phyloP scores from a whole-genome alignment of 2,888 invertebrate species.

The Aporophyla nigra region DNA sequence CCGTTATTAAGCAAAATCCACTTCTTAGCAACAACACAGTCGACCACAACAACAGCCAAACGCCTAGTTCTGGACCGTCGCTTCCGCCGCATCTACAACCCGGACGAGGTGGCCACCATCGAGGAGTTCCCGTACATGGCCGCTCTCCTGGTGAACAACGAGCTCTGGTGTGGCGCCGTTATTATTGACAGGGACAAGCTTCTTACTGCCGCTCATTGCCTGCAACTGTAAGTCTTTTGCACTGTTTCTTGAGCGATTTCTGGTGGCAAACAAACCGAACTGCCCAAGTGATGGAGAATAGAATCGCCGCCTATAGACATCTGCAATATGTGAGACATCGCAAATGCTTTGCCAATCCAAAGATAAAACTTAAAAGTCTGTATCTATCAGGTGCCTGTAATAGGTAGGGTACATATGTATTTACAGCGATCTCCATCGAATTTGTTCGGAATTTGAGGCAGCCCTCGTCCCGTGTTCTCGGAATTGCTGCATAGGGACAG shows the following conservation, averaged over 20 bases:
- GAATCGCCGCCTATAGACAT: too few relatives aligned
- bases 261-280: background rate
- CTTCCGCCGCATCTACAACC: slow-evolving; percentile 85
- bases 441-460: background rate
- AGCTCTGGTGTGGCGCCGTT: slow-evolving; percentile 86
- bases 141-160: slow-evolving; percentile 82
- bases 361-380: background rate
- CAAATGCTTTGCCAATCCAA: too few relatives aligned
- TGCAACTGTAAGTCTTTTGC: slow-evolving; percentile 81
- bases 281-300: background rate
- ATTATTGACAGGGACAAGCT: slow-evolving; percentile 79
- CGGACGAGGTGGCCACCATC: slow-evolving; percentile 80
- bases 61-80: slow-evolving; percentile 75
- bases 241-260: background rate
- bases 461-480: background rate
- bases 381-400: background rate
- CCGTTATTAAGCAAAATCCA: background rate
- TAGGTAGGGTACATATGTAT: too few relatives aligned
- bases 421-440: background rate
- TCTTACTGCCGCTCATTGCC: slow-evolving; percentile 86
- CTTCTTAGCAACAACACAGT: slow-evolving; percentile 27
- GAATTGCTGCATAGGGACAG: background rate
- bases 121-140: slow-evolving; percentile 83
- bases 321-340: too few relatives aligned
- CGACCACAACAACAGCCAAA: slow-evolving; percentile 50